Conservation (phyloP, 92 coral and sea anemone genomes). For the Heliopora coerulea region DNA sequence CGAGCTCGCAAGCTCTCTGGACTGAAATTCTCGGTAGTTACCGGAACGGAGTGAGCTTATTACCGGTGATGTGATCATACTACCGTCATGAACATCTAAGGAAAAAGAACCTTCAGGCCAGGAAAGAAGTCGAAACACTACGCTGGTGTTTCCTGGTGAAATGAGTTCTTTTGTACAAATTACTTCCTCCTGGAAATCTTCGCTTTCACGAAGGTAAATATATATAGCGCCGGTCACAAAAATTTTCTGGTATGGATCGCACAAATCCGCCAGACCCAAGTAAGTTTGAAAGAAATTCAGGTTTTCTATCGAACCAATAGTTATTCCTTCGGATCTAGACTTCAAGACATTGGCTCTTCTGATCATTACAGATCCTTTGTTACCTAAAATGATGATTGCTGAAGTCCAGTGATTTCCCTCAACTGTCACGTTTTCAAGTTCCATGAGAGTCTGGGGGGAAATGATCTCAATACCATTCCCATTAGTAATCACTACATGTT, state of each 20-base stretch:
- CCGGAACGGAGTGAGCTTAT: background rate
- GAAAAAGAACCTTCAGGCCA: background rate
- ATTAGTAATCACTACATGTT: background rate
- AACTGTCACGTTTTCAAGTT: background rate
- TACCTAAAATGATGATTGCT: constrained; percentile 10
- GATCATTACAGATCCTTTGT: constrained; percentile 6
- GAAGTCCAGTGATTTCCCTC: background rate
- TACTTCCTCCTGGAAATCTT: background rate
- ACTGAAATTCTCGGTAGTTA: background rate
- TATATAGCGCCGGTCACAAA: background rate
- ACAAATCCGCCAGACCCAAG: constrained; percentile 6
- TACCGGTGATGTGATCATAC: background rate
- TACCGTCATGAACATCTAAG: background rate
- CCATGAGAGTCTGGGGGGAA: background rate
- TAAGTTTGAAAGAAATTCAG: background rate
- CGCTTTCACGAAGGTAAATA: background rate
- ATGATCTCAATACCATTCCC: constrained; percentile 10
- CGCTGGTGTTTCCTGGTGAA: constrained; percentile 8
- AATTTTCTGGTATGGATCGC: background rate
- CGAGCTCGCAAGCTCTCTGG: background rate
- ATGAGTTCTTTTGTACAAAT: background rate
- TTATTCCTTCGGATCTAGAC: background rate
- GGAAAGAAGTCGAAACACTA: constrained; percentile 3
- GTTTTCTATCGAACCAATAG: constrained; percentile 9
- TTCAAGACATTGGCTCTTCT: background rate